Evolutionary conservation across 1,140 invertebrate species (phyloP).

Genomic region (Drosophila takahashii): DNA sequence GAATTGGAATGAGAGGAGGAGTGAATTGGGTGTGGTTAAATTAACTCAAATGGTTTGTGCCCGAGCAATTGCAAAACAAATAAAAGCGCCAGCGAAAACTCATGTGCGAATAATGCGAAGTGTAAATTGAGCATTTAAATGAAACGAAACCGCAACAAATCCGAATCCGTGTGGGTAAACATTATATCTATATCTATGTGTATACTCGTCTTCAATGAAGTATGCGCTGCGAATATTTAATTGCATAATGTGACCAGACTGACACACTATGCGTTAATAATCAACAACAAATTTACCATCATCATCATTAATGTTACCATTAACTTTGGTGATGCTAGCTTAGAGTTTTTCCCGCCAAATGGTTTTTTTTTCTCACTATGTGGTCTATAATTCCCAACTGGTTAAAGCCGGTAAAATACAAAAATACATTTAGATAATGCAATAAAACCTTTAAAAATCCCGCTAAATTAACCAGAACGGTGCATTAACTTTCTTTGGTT

Average conservation of each 20-base stretch:
- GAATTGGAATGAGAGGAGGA: slow-evolving; percentile 13
- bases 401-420: neutral
- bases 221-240: slow-evolving; percentile 55
- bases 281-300: slow-evolving; percentile 15
- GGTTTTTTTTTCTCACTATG: neutral
- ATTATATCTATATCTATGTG: neutral
- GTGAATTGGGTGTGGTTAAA: slow-evolving; percentile 34
- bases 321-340: neutral
- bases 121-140: slow-evolving; percentile 58
- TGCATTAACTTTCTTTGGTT: neutral
- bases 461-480: neutral
- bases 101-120: slow-evolving; percentile 37
- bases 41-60: slow-evolving; percentile 44
- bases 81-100: slow-evolving; percentile 24
- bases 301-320: slow-evolving; percentile 18
- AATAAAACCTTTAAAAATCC: too few relatives aligned
- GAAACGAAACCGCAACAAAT: slow-evolving; percentile 42
- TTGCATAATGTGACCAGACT: slow-evolving; percentile 60
- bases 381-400: neutral
- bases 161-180: neutral
- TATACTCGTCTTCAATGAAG: slow-evolving; percentile 27
- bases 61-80: slow-evolving; percentile 43
- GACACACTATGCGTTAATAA: slow-evolving; percentile 49
- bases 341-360: neutral
- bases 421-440: neutral